Evolutionary conservation across 1,140 invertebrate species (phyloP).

Genomic region (Andricus grossulariae): DNA sequence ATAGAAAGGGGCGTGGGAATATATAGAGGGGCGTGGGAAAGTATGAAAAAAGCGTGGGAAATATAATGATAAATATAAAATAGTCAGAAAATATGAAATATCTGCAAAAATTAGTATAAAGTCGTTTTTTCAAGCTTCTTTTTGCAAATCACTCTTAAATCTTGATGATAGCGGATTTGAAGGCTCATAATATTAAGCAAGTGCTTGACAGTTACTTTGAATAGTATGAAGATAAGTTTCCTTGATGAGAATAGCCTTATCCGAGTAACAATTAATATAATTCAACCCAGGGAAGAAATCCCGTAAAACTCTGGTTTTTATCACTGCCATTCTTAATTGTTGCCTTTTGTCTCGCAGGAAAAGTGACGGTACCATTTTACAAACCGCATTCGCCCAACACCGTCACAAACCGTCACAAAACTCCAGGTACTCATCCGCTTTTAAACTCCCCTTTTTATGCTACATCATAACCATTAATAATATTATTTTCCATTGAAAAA

Average conservation of each 20-base stretch:
- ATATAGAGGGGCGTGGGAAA: too few relatives aligned
- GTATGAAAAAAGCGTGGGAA: too few relatives aligned
- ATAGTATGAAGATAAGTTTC: background rate
- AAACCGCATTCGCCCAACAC: background rate
- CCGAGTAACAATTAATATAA: constrained; percentile 10
- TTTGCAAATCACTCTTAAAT: background rate
- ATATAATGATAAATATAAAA: too few relatives aligned
- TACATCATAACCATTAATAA: background rate
- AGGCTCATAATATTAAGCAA: background rate
- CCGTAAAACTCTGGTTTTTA: constrained; percentile 15
- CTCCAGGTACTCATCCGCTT: background rate
- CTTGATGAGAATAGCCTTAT: constrained; percentile 18
- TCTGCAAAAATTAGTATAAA: background rate
- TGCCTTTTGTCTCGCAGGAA: constrained; percentile 3
- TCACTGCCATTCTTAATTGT: constrained; percentile 16
- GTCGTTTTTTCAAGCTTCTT: background rate
- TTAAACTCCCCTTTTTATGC: background rate
- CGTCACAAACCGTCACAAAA: background rate
- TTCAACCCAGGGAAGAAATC: background rate
- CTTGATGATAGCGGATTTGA: background rate
- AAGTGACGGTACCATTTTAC: constrained; percentile 5
- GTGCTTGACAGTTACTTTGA: constrained; percentile 14
- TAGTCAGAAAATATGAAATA: background rate
- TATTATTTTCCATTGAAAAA: background rate
- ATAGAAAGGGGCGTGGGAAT: too few relatives aligned